phyloP scores from a whole-genome alignment of 2,888 invertebrate genomes.

The Hydropsyche betteni region DNA sequence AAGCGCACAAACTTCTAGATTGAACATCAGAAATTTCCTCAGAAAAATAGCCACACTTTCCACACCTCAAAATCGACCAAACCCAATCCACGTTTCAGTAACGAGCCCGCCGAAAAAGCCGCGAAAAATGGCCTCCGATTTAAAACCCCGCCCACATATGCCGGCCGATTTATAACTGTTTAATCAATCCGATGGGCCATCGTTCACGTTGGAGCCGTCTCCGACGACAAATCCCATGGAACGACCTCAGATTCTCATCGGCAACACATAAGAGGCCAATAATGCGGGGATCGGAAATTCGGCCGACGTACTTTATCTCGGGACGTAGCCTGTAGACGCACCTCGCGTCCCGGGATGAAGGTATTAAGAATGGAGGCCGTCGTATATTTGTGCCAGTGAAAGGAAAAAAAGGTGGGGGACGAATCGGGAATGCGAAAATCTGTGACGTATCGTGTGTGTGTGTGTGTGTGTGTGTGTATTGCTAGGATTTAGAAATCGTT shows the following conservation, averaged over 20 bases:
- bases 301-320: conserved; percentile 19
- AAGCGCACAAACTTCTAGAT: too few species aligned
- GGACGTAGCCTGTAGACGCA: too few species aligned
- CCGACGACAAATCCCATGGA: conserved; percentile 6
- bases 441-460: too few species aligned
- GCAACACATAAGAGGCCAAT: conserved; percentile 23
- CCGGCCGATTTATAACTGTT: conserved; percentile 26
- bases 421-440: background rate
- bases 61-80: too few species aligned
- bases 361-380: too few species aligned
- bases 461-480: too few species aligned
- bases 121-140: conserved; percentile 16
- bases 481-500: too few species aligned
- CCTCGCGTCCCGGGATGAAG: too few species aligned
- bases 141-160: conserved; percentile 26
- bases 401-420: conserved; percentile 11
- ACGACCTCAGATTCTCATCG: conserved; percentile 5
- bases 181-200: conserved; percentile 24
- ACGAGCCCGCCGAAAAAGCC: background rate
- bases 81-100: too few species aligned
- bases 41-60: too few species aligned
- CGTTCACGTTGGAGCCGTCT: background rate
- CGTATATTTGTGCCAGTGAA: background rate
- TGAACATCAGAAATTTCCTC: too few species aligned
- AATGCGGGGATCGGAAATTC: conserved; percentile 22